These are phyloP conservation scores for Bufotes viridis DNA, from an alignment of 2,797 vertebrate species.

Conservation along the genomic window DNA sequence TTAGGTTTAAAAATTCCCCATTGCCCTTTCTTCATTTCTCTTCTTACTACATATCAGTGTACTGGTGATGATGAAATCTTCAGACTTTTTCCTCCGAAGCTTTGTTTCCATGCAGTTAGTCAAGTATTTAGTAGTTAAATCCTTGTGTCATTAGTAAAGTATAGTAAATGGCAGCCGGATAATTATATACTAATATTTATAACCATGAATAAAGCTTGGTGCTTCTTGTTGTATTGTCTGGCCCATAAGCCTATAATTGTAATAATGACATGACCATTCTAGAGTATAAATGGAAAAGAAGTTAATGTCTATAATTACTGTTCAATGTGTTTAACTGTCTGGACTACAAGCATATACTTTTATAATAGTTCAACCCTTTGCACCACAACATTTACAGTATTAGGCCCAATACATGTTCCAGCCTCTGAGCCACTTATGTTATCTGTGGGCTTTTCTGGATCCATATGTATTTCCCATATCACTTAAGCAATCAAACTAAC, in stretches of 20 bases:
- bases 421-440: background rate
- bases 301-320: background rate
- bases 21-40: background rate
- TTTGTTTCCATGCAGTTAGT: background rate
- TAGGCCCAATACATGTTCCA: background rate
- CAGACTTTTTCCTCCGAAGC: background rate
- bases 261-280: background rate
- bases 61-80: background rate
- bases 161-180: background rate
- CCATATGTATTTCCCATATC: background rate
- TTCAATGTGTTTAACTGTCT: background rate
- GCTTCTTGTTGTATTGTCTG: background rate
- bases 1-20: background rate
- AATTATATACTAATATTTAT: background rate
- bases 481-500: background rate
- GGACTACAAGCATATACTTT: background rate
- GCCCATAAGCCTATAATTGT: background rate
- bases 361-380: background rate
- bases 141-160: background rate
- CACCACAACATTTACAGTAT: background rate
- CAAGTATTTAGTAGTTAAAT: background rate
- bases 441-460: background rate
- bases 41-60: background rate
- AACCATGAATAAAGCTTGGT: background rate
- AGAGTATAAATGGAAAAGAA: background rate